Base-by-base conservation (phyloP, 2,113 vertebrate genomes). In the Chamaea fasciata region DNA sequence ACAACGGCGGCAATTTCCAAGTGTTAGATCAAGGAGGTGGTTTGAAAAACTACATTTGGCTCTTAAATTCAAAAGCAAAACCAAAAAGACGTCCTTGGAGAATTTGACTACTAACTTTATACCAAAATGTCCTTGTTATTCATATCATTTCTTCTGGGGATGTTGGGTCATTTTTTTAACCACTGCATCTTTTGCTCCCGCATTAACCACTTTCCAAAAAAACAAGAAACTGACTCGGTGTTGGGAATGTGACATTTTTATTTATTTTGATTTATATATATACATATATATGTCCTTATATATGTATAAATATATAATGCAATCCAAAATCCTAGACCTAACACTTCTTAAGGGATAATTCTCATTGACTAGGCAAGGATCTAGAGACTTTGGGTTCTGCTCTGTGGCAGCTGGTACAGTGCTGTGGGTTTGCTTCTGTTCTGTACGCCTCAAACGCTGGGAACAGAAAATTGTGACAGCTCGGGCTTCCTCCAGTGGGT, bases 81-180 rank as follows among this genome's bases (percentile, higher is more conserved):
- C 76, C 98, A 98, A 98, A 98, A 39, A 99, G 98, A 99, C 99
- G 99, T 99, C 99, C 99, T 99, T 99, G 99, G 99, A 99, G 98
- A 99, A 99, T 99, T 99, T 99, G 99, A 99, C 99, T 99, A 99
- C 99, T 99, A 99, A 99, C 99, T 99, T 99, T 99, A 98, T 98
- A 98, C 98, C 98, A 98, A 98, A 98, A 98, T 99, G 98, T 99
- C 98, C 98, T 98, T 98, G 97, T 98, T 98, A 96, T 97, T 97
- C 97, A 97, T 98, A 98, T 96, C 98, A 98, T 98, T 98, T 98
- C 97, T 98, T 98, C 98, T 98, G 98, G 98, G 97, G 97, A 98
- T 97, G 97, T 97, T 97, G 98, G 98, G 98, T 98, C 98, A 98
- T 98, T 98, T 27, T 27, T 98, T 98, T 97, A 98, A 98, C 97